Evolutionary conservation across 2,113 vertebrate genomes (phyloP).

Genomic region (Epinephelus fuscoguttatus): DNA sequence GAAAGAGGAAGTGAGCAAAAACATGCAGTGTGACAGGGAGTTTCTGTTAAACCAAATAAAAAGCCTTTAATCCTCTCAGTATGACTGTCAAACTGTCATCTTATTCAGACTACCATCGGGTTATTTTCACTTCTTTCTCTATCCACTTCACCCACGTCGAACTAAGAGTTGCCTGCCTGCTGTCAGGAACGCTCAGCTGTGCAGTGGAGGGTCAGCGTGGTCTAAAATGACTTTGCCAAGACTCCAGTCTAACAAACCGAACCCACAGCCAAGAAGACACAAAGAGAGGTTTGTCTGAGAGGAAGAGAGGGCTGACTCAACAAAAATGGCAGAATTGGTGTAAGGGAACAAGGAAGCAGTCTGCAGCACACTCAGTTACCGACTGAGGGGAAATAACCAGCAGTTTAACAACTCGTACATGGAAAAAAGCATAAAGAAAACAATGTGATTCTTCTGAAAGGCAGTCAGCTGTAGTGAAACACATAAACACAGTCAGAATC

Average conservation of each 20-base stretch:
- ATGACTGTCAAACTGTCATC: constrained; percentile 29
- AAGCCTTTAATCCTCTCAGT: constrained; percentile 25
- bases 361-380: background rate
- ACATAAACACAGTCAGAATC: background rate
- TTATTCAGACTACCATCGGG: background rate
- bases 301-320: constrained; percentile 62
- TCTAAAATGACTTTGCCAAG: constrained; percentile 55
- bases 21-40: constrained; percentile 36
- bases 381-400: constrained; percentile 8
- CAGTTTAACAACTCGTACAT: constrained; percentile 1
- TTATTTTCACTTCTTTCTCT: constrained; percentile 4
- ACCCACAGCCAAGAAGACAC: constrained; percentile 50
- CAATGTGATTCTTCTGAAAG: background rate
- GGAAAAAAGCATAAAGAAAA: background rate
- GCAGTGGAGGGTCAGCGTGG: constrained; percentile 31
- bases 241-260: constrained; percentile 51
- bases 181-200: constrained; percentile 18
- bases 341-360: constrained; percentile 58
- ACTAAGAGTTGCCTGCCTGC: constrained; percentile 1
- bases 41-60: constrained; percentile 41
- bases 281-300: constrained; percentile 65
- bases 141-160: constrained; percentile 24
- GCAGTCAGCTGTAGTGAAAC: background rate
- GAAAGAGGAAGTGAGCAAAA: constrained; percentile 71
- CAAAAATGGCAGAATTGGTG: constrained; percentile 49